Evolutionary conservation across 2,888 invertebrate genomes (phyloP).

Genomic region (Hedychridium roseum): DNA sequence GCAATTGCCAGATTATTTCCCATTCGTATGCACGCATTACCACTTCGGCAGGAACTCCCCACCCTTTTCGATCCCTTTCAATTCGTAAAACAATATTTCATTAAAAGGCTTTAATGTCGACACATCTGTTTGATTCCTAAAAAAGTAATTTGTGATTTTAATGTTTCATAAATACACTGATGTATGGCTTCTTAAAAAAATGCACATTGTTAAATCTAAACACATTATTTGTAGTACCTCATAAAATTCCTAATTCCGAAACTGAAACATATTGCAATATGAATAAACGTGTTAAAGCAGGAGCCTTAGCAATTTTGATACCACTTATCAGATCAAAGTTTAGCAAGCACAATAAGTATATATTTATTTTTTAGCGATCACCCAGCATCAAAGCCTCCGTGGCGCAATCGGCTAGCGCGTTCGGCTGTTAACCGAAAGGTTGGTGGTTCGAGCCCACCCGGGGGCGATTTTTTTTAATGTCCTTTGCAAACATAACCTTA

Average conservation of each 20-base stretch:
- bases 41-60: slow-evolving; percentile 10
- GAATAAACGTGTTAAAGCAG: background rate
- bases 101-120: slow-evolving; percentile 11
- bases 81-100: slow-evolving; percentile 23
- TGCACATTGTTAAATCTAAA: too few species aligned
- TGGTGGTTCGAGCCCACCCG: slow-evolving; percentile 98
- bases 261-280: too few species aligned
- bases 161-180: too few species aligned
- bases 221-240: too few species aligned
- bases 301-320: too few species aligned
- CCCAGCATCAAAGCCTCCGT: slow-evolving; percentile 71
- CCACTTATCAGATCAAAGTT: too few species aligned
- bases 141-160: too few species aligned
- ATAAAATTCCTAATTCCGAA: too few species aligned
- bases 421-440: slow-evolving; percentile 99
- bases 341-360: too few species aligned
- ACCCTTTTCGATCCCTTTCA: slow-evolving; percentile 10
- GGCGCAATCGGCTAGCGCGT: slow-evolving; percentile 97
- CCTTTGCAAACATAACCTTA: too few species aligned
- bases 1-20: slow-evolving; percentile 45
- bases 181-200: too few species aligned
- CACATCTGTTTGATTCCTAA: slow-evolving; percentile 30
- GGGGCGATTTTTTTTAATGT: slow-evolving; percentile 73
- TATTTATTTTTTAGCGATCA: background rate
- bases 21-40: slow-evolving; percentile 26